Conservation (phyloP, 2,113 vertebrate genomes). For the Fukomys damarensis region DNA sequence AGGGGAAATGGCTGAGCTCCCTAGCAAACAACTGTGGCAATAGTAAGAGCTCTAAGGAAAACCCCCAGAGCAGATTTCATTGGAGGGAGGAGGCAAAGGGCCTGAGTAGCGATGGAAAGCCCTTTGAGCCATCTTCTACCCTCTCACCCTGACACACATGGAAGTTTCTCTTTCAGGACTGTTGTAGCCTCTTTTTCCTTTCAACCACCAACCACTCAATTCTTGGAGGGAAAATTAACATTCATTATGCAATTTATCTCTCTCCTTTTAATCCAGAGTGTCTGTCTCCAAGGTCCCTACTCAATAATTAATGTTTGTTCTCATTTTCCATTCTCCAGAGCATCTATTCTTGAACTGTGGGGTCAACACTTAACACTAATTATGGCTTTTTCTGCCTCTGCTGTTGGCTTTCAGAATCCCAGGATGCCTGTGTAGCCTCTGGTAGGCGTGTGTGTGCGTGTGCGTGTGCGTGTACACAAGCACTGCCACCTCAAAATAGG, state of each 20-base stretch:
- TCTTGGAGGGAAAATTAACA: slow-evolving; percentile 80
- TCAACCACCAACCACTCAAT: slow-evolving; percentile 72
- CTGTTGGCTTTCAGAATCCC: slow-evolving; percentile 66
- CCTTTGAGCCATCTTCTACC: slow-evolving; percentile 19
- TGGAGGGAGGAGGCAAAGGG: slow-evolving; percentile 29
- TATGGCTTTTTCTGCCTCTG: slow-evolving; percentile 72
- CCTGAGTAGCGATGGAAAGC: neutral
- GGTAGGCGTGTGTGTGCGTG: neutral
- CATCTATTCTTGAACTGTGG: slow-evolving; percentile 69
- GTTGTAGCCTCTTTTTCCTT: slow-evolving; percentile 67
- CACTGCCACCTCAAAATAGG: neutral
- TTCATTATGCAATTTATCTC: slow-evolving; percentile 80
- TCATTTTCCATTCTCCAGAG: slow-evolving; percentile 78
- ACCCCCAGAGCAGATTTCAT: neutral
- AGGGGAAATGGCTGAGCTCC: slow-evolving; percentile 14
- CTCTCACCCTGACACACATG: slow-evolving; percentile 12
- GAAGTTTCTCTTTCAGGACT: slow-evolving; percentile 74
- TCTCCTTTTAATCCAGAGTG: slow-evolving; percentile 81
- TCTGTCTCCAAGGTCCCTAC: slow-evolving; percentile 78
- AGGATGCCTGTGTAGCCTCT: neutral
- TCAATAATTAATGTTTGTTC: slow-evolving; percentile 83
- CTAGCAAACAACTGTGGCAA: neutral
- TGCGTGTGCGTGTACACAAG: neutral
- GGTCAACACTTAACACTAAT: slow-evolving; percentile 81
- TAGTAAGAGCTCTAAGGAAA: slow-evolving; percentile 21